Conservation (phyloP, 2,113 vertebrate genomes). For the Conger conger region DNA sequence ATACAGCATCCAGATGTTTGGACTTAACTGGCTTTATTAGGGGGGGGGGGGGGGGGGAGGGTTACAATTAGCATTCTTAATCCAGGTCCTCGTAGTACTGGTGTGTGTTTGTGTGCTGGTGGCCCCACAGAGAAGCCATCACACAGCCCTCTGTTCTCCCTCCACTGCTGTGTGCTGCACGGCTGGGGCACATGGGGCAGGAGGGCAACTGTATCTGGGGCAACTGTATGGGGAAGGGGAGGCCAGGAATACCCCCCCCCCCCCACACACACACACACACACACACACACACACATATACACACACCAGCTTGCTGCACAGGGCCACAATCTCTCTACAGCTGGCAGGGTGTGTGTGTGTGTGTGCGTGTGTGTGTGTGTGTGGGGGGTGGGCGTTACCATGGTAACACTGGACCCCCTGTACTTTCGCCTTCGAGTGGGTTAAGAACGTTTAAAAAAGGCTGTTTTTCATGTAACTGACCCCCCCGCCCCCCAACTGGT, state of each 20-base stretch:
- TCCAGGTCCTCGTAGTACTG: slow-evolving; percentile 27
- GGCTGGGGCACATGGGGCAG: slow-evolving; percentile 23
- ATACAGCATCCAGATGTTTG: slow-evolving; percentile 32
- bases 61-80: slow-evolving; percentile 31
- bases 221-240: slow-evolving; percentile 54
- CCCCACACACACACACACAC: too few relatives aligned
- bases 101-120: slow-evolving; percentile 19
- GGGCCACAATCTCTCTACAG: too few relatives aligned
- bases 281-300: too few relatives aligned
- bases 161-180: slow-evolving; percentile 68
- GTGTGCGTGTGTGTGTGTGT: too few relatives aligned
- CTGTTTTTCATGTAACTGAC: too few relatives aligned
- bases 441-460: too few relatives aligned
- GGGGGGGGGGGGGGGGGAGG: slow-evolving; percentile 9
- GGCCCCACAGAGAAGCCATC: slow-evolving; percentile 64
- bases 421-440: too few relatives aligned
- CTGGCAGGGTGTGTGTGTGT: too few relatives aligned
- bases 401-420: too few relatives aligned
- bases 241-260: neutral
- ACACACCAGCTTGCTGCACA: too few relatives aligned
- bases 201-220: slow-evolving; percentile 36
- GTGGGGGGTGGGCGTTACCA: too few relatives aligned
- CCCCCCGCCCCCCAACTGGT: too few relatives aligned
- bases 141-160: slow-evolving; percentile 71
- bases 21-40: slow-evolving; percentile 29